Evolutionary conservation across 2,888 invertebrate species (phyloP).

Genomic region (Synanthedon myopaeformis): DNA sequence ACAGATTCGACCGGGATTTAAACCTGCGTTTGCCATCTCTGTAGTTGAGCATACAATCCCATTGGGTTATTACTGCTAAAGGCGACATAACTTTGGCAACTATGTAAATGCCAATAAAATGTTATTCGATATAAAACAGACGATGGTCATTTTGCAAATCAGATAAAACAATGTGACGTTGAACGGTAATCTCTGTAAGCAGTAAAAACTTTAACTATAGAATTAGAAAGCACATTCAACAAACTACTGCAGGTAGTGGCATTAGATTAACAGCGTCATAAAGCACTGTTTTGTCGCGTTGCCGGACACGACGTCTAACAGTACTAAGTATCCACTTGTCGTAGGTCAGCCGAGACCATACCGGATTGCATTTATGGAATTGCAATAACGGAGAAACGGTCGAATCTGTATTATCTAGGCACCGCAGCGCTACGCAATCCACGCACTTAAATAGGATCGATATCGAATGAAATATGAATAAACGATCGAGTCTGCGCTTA

Average conservation of each 20-base stretch:
- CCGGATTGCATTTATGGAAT: constrained; percentile 23
- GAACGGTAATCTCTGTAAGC: not conserved
- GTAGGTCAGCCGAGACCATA: constrained; percentile 22
- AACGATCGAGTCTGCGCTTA: constrained; percentile 27
- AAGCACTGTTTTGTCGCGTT: constrained; percentile 13
- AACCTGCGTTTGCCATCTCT: too few relatives aligned
- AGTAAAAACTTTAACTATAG: not conserved
- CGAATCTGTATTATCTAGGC: constrained; percentile 32
- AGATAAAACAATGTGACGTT: not conserved
- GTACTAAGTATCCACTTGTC: constrained; percentile 16
- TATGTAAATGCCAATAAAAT: too few relatives aligned
- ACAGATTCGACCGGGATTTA: too few relatives aligned
- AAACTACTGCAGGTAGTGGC: not conserved
- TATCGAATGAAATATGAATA: constrained; percentile 57
- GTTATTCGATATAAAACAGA: too few relatives aligned
- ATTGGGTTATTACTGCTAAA: too few relatives aligned
- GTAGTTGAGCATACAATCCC: too few relatives aligned
- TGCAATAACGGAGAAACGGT: constrained; percentile 31
- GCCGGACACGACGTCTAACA: constrained; percentile 7
- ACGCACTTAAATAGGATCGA: constrained; percentile 55
- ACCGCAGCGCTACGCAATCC: constrained; percentile 35
- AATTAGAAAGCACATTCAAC: not conserved
- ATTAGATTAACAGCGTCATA: constrained; percentile 11
- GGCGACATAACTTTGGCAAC: too few relatives aligned
- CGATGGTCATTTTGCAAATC: not conserved